Evolutionary conservation across 2,888 invertebrate species (phyloP).

Genomic region (Neria commutata): DNA sequence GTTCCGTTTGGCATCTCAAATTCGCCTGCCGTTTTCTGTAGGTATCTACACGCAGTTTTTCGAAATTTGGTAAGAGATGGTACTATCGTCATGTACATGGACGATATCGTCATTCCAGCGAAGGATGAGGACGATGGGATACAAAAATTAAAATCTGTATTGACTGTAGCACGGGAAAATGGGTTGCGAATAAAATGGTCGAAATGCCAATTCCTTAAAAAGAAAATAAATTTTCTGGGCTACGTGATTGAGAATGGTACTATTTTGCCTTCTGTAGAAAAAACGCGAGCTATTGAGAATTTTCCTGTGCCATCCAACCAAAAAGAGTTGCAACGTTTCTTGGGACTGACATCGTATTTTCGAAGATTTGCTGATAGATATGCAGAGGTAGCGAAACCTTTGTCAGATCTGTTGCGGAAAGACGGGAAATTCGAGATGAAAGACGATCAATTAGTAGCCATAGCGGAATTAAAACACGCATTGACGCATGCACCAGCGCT

Average conservation of each 20-base stretch:
- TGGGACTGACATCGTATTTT: conserved; percentile 30
- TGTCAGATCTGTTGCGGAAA: conserved; percentile 31
- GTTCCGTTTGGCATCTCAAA: conserved; percentile 15
- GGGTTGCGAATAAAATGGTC: conserved; percentile 27
- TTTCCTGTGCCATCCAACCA: conserved; percentile 23
- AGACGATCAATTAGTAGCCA: conserved; percentile 18
- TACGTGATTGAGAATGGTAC: conserved; percentile 27
- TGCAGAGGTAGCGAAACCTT: conserved; percentile 14
- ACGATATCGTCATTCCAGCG: not conserved
- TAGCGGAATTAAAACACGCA: conserved; percentile 23
- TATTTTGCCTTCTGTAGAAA: conserved; percentile 24
- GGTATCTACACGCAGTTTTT: conserved; percentile 15
- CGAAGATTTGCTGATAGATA: conserved; percentile 17
- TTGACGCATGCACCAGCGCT: conserved; percentile 28
- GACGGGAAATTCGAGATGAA: conserved; percentile 25
- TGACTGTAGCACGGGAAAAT: conserved; percentile 16
- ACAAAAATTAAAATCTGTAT: conserved; percentile 8
- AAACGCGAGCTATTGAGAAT: conserved; percentile 22
- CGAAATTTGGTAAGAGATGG: not conserved
- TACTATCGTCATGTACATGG: not conserved
- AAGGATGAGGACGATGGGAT: not conserved
- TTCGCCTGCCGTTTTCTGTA: conserved; percentile 11
- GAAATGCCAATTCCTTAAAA: conserved; percentile 28
- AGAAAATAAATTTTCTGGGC: conserved; percentile 27
- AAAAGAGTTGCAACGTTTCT: conserved; percentile 28